phyloP scores from a whole-genome alignment of 2,797 vertebrate genomes.

The Pseudochirops cupreus region DNA sequence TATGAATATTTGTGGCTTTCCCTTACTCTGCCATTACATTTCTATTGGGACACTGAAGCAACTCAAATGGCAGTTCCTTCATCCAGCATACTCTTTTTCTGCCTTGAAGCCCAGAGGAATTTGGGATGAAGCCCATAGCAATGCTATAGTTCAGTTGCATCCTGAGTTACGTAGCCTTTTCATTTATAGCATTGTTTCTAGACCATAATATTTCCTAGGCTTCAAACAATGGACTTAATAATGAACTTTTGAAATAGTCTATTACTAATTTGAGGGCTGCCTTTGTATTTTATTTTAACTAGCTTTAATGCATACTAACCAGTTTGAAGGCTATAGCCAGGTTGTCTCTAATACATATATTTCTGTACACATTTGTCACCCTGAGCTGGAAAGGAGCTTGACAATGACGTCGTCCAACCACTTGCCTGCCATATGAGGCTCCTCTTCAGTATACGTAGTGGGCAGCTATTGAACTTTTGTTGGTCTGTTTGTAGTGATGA shows the following conservation, averaged over 20 bases:
- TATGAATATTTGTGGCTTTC: background rate
- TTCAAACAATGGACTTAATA: background rate
- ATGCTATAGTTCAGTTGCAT: background rate
- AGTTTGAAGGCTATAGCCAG: background rate
- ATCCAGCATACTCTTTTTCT: too few relatives aligned
- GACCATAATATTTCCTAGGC: background rate
- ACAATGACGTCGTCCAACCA: background rate
- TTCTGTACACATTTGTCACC: background rate
- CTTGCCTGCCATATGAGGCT: background rate
- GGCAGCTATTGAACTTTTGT: background rate
- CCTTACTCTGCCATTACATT: background rate
- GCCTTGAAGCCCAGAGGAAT: background rate
- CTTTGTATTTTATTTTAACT: background rate
- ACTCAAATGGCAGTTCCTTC: background rate
- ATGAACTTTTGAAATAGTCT: background rate
- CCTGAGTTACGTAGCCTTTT: background rate
- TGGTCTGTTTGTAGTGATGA: background rate
- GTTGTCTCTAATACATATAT: background rate
- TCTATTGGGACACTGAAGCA: background rate
- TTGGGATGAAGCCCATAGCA: background rate
- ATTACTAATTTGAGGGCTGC: background rate
- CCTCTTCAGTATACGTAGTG: background rate
- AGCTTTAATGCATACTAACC: background rate
- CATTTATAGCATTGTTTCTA: background rate
- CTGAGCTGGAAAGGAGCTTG: background rate